A percentile compares a stretch with the other conserved stretches of the same genome.
Conservation (phyloP, 2,113 vertebrate genomes). For the Pandion haliaetus region DNA sequence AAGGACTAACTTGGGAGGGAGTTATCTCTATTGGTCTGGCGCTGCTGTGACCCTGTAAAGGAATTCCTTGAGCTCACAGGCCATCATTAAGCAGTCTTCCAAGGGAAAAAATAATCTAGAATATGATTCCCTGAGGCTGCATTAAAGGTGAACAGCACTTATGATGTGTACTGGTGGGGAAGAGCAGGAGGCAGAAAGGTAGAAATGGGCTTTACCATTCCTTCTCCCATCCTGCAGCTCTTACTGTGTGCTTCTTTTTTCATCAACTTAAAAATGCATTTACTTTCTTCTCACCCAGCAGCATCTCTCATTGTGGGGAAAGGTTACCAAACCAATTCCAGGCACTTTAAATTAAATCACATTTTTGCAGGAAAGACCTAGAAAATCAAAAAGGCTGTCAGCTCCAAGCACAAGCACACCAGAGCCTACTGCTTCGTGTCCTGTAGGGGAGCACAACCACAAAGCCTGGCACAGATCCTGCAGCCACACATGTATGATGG, state of each 20-base stretch:
- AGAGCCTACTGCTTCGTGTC: rapidly evolving
- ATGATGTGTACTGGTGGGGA: background rate
- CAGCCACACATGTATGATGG: rapidly evolving
- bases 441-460: background rate
- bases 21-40: background rate
- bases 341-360: background rate
- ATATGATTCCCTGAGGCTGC: background rate
- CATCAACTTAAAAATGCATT: background rate
- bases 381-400: background rate
- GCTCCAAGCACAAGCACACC: background rate
- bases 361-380: background rate
- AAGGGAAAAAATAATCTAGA: background rate
- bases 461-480: background rate
- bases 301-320: background rate
- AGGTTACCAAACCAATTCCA: background rate
- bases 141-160: background rate
- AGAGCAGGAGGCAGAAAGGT: background rate
- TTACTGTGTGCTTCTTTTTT: background rate
- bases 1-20: background rate
- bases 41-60: background rate
- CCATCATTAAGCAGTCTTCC: background rate
- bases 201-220: background rate
- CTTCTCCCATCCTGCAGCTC: background rate
- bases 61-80: background rate
- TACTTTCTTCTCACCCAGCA: background rate